Evolutionary conservation across 2,888 invertebrate species (phyloP), one percentile per base, ranked within the genome.

Genomic region (Cosmorhoe ocellata): DNA sequence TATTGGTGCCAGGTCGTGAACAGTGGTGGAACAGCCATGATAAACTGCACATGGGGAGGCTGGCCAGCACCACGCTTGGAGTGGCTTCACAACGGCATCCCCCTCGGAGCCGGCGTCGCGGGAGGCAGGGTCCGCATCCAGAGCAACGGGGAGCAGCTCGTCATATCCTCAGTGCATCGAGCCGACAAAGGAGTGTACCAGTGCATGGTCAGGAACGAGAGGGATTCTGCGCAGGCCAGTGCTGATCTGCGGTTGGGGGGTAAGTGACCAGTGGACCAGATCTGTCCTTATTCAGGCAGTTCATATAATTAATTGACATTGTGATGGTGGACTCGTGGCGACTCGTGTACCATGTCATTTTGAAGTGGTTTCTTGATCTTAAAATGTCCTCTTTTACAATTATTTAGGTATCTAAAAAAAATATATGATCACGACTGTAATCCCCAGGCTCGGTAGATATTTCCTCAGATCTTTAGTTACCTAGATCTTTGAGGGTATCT

Each of bases 161-260:
- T 83, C 8, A 80, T 90, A 22, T 61, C 79, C 0, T 70, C 81
- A 3, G 95, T 97, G 22, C 94, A 94, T 32, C 90, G 96, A 36
- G 93, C 94, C 38, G 97, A 97, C 79, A 93, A 93, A 63, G 97
- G 97, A 27, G 95, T 97, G 86, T 97, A 97, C 84, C 97, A 97
- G 80, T 97, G 97, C 81, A 91, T 97, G 70, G 95, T 95, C 10
- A 92, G 94, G 70, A 95, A 94, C 69, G 95, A 95, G 67, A 90
- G 93, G 58, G 95, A 95, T 67, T 95, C 94, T 58, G 94, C 95
- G 5, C 96, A 96, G 74, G 95, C 95, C 33, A 94, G 95, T 69
- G 94, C 95, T 0, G 95, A 96, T 77, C 82, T 96, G 31, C 92
- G 94, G 64, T 86, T 96, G 56, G 96, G 96, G 81, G 96, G 96